Percentiles rank a stretch among this genome's conserved stretches.
phyloP scores from a whole-genome alignment of 2,888 invertebrate species.

The Lasioglossum oenotherae region DNA sequence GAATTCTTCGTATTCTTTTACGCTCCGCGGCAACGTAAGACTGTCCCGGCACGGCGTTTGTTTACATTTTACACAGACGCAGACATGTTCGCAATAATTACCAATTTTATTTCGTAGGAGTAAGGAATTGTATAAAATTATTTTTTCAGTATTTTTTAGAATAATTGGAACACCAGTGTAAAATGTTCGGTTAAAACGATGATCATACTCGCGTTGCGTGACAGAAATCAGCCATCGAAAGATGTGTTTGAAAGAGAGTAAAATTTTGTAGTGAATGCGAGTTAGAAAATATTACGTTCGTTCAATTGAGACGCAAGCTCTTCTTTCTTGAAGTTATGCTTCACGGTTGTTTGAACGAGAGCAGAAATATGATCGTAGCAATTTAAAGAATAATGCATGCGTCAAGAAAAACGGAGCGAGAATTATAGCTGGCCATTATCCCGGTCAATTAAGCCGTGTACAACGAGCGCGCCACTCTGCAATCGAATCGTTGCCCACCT shows the following conservation, averaged over 20 bases:
- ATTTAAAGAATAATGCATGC: neutral
- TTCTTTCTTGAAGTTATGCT: neutral
- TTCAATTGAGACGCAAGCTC: neutral
- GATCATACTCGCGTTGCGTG: too few species aligned
- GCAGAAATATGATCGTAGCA: neutral
- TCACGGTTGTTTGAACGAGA: neutral
- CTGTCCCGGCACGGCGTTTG: too few species aligned
- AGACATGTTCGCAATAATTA: too few species aligned
- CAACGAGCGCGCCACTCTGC: neutral
- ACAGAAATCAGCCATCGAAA: too few species aligned
- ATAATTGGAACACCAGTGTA: neutral
- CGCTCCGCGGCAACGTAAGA: too few species aligned
- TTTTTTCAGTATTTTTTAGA: neutral
- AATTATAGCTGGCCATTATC: constrained; percentile 21
- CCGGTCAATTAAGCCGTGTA: constrained; percentile 14
- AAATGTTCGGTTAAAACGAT: too few species aligned
- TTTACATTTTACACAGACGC: too few species aligned
- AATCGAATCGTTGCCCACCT: constrained; percentile 39
- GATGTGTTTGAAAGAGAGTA: neutral
- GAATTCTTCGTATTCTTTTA: too few species aligned
- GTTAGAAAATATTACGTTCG: neutral
- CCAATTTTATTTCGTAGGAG: neutral
- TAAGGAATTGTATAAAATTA: neutral
- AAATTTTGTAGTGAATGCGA: neutral
- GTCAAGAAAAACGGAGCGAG: constrained; percentile 2